These are phyloP conservation scores for Dusona sp. DNA, from an alignment of 2,888 invertebrate genomes.

Conservation along the genomic window DNA sequence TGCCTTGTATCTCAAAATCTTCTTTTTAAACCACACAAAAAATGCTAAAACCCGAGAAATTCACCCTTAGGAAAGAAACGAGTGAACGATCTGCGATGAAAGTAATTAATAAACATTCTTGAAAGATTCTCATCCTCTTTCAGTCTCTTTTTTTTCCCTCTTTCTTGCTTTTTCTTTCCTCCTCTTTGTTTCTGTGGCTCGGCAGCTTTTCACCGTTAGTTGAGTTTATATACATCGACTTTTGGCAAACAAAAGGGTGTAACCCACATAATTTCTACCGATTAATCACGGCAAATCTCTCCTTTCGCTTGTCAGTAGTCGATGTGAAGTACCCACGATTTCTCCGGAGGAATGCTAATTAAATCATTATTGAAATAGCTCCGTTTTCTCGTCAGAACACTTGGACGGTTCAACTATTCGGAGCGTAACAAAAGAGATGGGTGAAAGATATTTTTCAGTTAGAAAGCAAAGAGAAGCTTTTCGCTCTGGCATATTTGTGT, in stretches of 20 bases:
- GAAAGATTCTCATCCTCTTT: constrained; percentile 73
- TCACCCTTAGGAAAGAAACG: constrained; percentile 22
- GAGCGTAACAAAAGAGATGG: constrained; percentile 38
- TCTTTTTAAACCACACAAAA: constrained; percentile 19
- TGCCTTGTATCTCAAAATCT: constrained; percentile 26
- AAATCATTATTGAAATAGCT: constrained; percentile 84
- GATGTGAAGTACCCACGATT: constrained; percentile 31
- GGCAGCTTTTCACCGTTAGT: constrained; percentile 38
- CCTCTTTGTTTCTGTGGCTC: constrained; percentile 73
- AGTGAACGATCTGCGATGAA: constrained; percentile 63
- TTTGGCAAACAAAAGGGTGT: constrained; percentile 4
- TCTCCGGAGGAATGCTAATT: constrained; percentile 82
- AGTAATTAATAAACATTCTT: constrained; percentile 82
- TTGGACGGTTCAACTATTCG: constrained; percentile 75
- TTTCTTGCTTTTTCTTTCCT: constrained; percentile 41
- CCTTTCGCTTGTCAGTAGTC: constrained; percentile 7
- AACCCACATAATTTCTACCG: neutral
- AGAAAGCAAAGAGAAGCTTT: neutral
- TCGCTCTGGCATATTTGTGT: neutral
- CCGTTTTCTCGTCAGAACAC: constrained; percentile 71
- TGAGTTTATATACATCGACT: constrained; percentile 43
- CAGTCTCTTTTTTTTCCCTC: constrained; percentile 5
- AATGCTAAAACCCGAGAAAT: constrained; percentile 31
- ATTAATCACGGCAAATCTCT: neutral
- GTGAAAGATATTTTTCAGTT: constrained; percentile 25